phyloP scores from a whole-genome alignment of 2,797 vertebrate species.

The Clarias platycephalus region DNA sequence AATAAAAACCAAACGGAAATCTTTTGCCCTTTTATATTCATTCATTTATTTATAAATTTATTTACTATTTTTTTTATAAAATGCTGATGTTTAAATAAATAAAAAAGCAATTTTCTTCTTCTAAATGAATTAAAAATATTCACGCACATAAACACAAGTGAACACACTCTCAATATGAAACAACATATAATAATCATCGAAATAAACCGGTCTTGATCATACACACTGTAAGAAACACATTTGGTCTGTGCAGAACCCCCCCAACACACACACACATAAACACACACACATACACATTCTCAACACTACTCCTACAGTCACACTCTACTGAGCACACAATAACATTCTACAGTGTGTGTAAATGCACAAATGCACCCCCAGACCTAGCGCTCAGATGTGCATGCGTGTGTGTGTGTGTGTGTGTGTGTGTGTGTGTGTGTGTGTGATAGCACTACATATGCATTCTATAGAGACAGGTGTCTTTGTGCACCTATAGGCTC shows the following conservation, averaged over 20 bases:
- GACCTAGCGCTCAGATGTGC: neutral
- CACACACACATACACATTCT: conserved; percentile 41
- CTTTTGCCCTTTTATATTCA: neutral
- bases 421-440: conserved; percentile 18
- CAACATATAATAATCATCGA: neutral
- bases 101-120: too few relatives aligned
- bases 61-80: neutral
- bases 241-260: conserved; percentile 1
- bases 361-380: conserved; percentile 32
- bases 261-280: conserved; percentile 50
- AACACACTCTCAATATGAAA: neutral
- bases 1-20: neutral
- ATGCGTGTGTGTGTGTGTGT: neutral
- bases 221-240: neutral
- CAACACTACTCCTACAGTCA: neutral
- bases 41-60: neutral
- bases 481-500: conserved; percentile 46
- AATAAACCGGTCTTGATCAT: conserved; percentile 4
- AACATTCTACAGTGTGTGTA: conserved; percentile 48
- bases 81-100: too few relatives aligned
- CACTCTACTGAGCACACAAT: conserved; percentile 53
- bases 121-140: too few relatives aligned
- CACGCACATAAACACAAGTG: neutral
- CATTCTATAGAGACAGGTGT: conserved; percentile 36
- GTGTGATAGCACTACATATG: conserved; percentile 27